Percentiles rank a stretch among this genome's conserved stretches.
These are phyloP conservation scores for Gallinago paraguaiae DNA, from an alignment of 2,113 vertebrate genomes.

Conservation along the genomic window DNA sequence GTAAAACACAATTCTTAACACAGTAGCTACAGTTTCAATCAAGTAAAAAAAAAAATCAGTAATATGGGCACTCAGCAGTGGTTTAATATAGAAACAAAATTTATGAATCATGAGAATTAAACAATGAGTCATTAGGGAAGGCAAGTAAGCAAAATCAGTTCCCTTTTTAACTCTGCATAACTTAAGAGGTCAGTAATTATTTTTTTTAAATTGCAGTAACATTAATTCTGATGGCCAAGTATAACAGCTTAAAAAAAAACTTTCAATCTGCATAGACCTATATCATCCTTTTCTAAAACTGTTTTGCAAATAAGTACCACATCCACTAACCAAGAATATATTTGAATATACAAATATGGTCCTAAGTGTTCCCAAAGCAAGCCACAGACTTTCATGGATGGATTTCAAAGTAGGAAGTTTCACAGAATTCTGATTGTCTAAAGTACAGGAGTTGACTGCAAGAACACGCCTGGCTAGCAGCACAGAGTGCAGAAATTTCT, in stretches of 20 bases:
- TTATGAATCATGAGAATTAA: neutral
- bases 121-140: neutral
- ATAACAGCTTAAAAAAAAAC: accelerated
- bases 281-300: neutral
- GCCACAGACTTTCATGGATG: neutral
- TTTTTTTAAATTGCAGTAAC: neutral
- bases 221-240: neutral
- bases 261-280: neutral
- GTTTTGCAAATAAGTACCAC: neutral
- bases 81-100: neutral
- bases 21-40: neutral
- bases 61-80: neutral
- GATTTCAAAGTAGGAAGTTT: neutral
- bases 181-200: neutral
- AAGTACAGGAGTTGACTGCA: neutral
- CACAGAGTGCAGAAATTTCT: neutral
- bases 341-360: neutral
- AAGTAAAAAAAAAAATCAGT: neutral
- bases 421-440: neutral
- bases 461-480: neutral
- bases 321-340: neutral
- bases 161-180: neutral
- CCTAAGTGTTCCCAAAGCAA: neutral
- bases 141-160: neutral
- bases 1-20: neutral